These are phyloP conservation scores for Eidolon dupreanum DNA, from an alignment of 2,797 vertebrate genomes.

Conservation along the genomic window DNA sequence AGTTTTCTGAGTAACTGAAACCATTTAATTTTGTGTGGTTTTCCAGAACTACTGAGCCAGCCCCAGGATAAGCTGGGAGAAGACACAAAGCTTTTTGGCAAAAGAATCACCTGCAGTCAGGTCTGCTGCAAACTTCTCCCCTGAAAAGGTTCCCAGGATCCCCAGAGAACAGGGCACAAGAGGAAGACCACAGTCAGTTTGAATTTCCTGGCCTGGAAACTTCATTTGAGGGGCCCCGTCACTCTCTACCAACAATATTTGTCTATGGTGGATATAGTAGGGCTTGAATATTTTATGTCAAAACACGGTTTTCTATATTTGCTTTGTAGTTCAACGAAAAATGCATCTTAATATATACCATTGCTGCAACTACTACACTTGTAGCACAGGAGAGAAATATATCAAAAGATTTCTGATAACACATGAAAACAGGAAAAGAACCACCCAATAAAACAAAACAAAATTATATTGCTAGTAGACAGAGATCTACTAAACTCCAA, in stretches of 20 bases:
- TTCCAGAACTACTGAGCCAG: background rate
- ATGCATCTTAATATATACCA: background rate
- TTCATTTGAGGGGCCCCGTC: background rate
- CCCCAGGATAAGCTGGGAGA: background rate
- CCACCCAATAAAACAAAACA: background rate
- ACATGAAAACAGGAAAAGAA: background rate
- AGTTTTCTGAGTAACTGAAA: background rate
- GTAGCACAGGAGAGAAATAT: background rate
- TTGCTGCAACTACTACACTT: background rate
- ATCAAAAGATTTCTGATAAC: background rate
- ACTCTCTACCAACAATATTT: background rate
- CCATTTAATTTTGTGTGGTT: background rate
- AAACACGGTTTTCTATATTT: constrained; percentile 18
- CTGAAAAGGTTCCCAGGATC: background rate
- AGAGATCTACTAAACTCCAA: background rate
- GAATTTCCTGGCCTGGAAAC: background rate
- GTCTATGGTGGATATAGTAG: background rate
- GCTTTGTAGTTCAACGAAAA: constrained; percentile 2
- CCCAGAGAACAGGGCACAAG: background rate
- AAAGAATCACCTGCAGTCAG: background rate
- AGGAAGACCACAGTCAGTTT: background rate
- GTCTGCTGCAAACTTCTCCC: background rate
- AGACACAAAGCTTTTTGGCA: background rate
- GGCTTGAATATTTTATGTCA: background rate
- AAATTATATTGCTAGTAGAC: background rate